Evolutionary conservation across 2,888 invertebrate species (phyloP).

Genomic region (Ophion ellenae): DNA sequence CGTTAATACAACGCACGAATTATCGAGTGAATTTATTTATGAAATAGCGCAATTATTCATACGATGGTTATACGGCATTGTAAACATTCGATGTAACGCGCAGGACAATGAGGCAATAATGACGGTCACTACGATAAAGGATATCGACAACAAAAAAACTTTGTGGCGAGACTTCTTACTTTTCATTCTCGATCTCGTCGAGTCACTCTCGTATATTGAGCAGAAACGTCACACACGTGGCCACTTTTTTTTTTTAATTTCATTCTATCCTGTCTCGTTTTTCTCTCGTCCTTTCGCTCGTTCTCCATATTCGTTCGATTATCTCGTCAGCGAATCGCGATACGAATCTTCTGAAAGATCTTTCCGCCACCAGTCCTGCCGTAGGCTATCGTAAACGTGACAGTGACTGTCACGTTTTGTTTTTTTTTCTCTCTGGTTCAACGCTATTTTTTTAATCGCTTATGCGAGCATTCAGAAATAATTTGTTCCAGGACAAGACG

Average conservation of each 20-base stretch:
- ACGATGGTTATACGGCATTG: background rate
- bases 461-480: too few species aligned
- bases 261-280: background rate
- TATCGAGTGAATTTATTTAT: too few species aligned
- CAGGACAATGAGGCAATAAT: background rate
- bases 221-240: conserved; percentile 51
- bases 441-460: background rate
- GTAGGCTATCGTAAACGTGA: conserved; percentile 24
- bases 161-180: conserved; percentile 11
- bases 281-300: background rate
- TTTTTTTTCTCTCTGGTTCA: background rate
- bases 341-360: conserved; percentile 53
- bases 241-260: conserved; percentile 7
- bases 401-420: background rate
- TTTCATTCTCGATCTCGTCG: conserved; percentile 31
- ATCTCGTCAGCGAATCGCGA: conserved; percentile 47
- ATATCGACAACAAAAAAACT: background rate
- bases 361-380: conserved; percentile 23
- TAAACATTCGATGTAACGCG: background rate
- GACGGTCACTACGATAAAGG: conserved; percentile 8
- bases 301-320: conserved; percentile 34
- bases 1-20: too few species aligned
- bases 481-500: too few species aligned
- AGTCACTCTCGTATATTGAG: conserved; percentile 54
- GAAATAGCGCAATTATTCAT: too few species aligned